A percentile compares a stretch with the other conserved stretches of the same genome.
Evolutionary conservation across 35 echinoderm and acorn worm species (phyloP).

Genomic region (Eucidaris tribuloides): DNA sequence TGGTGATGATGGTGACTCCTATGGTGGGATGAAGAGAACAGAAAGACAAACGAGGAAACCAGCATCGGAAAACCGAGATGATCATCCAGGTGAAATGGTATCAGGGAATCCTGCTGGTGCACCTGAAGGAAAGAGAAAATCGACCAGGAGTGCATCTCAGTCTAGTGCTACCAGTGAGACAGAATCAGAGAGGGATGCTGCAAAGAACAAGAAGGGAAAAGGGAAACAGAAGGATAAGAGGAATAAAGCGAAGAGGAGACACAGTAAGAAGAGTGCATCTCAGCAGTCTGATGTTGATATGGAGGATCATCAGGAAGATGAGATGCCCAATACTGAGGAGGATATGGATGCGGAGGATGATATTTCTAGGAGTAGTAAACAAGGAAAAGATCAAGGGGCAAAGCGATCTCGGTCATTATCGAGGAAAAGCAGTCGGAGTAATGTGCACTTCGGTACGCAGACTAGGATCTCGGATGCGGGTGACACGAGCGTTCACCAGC

Average conservation of each 20-base stretch:
- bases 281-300: neutral
- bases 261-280: neutral
- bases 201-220: neutral
- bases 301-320: neutral
- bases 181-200: neutral
- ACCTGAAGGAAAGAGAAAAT: neutral
- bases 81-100: neutral
- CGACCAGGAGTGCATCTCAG: neutral
- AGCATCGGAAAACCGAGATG: neutral
- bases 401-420: too few species aligned
- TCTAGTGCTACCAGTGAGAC: too few species aligned
- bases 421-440: too few species aligned
- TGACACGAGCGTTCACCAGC: constrained; percentile 9
- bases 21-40: neutral
- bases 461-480: neutral
- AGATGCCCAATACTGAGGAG: neutral
- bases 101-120: neutral
- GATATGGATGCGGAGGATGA: neutral
- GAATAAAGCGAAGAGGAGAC: neutral
- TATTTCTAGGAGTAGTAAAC: too few species aligned
- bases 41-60: neutral
- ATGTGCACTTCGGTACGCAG: constrained; percentile 9
- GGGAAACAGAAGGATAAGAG: neutral
- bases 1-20: neutral
- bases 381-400: too few species aligned